Conservation (phyloP, 2,113 vertebrate genomes). For the Barnardius zonarius region DNA sequence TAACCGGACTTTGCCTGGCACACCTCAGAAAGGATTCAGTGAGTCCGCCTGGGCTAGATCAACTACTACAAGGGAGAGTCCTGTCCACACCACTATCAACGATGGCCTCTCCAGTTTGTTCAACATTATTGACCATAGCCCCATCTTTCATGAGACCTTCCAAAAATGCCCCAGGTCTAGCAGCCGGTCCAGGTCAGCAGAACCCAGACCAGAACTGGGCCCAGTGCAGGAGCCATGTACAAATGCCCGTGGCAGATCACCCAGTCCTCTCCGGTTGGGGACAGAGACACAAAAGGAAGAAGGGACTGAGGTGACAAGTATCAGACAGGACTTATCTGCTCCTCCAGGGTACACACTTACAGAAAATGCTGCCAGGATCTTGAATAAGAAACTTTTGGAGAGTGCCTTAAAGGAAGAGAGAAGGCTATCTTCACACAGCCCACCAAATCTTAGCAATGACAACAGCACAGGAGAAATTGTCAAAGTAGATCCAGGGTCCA, state of each 20-base stretch:
- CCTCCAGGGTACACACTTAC: conserved; percentile 90
- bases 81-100: conserved; percentile 95
- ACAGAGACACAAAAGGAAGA: conserved; percentile 84
- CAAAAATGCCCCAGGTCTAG: conserved; percentile 86
- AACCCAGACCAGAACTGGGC: conserved; percentile 71
- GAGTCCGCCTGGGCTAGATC: conserved; percentile 98
- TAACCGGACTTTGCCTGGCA: conserved; percentile 75
- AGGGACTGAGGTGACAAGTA: conserved; percentile 81
- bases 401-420: conserved; percentile 89
- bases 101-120: conserved; percentile 98
- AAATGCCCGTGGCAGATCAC: conserved; percentile 84
- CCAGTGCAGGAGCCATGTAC: conserved; percentile 77
- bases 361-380: conserved; percentile 90
- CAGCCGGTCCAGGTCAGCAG: conserved; percentile 82
- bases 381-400: conserved; percentile 93
- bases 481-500: conserved; percentile 82
- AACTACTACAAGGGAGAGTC: conserved; percentile 95
- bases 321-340: conserved; percentile 90
- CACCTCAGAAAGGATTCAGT: conserved; percentile 87
- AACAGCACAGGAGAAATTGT: conserved; percentile 73
- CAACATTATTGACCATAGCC: conserved; percentile 96
- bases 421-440: conserved; percentile 70
- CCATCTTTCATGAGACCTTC: conserved; percentile 80
- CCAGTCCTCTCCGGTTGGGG: conserved; percentile 87
- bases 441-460: conserved; percentile 70